Base-by-base conservation (phyloP, 2,797 vertebrate species). In the Adrianichthys oophorus region DNA sequence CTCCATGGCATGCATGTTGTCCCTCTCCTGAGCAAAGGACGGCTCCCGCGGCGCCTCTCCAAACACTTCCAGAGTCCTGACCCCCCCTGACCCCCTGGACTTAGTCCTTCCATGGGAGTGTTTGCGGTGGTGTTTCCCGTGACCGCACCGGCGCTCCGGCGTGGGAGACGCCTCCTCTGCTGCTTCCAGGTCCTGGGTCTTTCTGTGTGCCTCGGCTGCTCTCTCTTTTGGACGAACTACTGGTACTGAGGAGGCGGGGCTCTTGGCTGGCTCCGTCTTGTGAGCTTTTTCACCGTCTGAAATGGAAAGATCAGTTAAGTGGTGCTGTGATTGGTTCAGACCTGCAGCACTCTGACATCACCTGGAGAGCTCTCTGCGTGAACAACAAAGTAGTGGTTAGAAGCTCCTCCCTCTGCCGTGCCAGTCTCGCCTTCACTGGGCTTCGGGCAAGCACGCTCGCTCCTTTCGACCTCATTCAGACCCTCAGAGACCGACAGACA, bases 191-290 rank as follows among this genome's bases (percentile, higher is more conserved):
- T 91, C 92, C 64, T 85, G 85, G 44, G 83, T 89, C 24, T 77
- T 79, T 79, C 80, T 88, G 73, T 80, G 85, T 56, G 88, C 24
- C 4, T 83, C 84, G 1, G 85, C 50, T 0, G 80, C 45, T 51
- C 93, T 94, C 62, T 95, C 93, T 84, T 98, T 99, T 1, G 96
- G 96, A 32, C 96, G 93, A 0, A 98, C 95, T 10, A 93, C 93
- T 70, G 81, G 93, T 54, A 85, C 84, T n/a, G 91, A 89, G 8
- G 90, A 82, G 1, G 82, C 70, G 6, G 82, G 79, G 44, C 85
- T 85, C 23, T 61, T 85, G 23, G 59, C 74, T 21, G 80, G 45
- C 3, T 85, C 85, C 4, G 72, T 32, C 1, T 56, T 51, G 6
- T 60, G 76, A 52, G 48, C 91, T 89, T 83, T 90, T 53, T 90